Base-by-base conservation (phyloP, 2,113 vertebrate species). In the Aegotheles bennettii region DNA sequence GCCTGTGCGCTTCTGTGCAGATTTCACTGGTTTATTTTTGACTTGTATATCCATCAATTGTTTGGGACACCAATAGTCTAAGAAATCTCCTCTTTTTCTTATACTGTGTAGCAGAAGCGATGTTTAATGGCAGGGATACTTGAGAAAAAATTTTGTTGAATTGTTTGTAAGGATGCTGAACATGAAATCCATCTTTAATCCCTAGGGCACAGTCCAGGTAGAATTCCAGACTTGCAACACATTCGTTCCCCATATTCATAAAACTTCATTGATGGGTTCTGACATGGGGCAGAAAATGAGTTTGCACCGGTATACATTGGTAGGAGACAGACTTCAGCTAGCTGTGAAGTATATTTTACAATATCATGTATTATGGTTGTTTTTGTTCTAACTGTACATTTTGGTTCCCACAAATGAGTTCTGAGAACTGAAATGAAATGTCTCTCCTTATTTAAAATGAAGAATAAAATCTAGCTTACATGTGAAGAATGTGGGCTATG, bases 21-120 rank as follows among this genome's bases (percentile, higher is more conserved):
- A 78, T 78, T 94, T 92, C 64, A 65, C 53, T 92, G 24, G 24
- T 51, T 93, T 92, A 35, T 67, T 94, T 95, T 87, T 94, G 43
- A 60, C 69, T 89, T 91, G 25, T 74, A 89, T 89, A 84, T 78
- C 51, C 18, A 33, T 89, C 61, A 80, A 3, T 85, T 87, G 48
- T 79, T 73, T 74, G 50, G 33, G 63, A 88, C 53, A 70, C 47
- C 51, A 90, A 6, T 54, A 79, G 33, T 43, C 45, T 70, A 59
- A 83, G 70, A 86, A 90, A n/a, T 70, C 43, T 33, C 33, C 31
- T 67, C 4, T 61, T 71, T 81, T 94, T 89, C 51, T 36, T 74
- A 2, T 50, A 28, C 16, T 50, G 11, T 91, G 54, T 35, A 73
- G 42, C 38, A 54, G 35, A 69, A 83, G 9, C 33, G 23, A 60